A percentile compares a stretch with the other conserved stretches of the same genome.
Evolutionary conservation across 2,888 invertebrate species (phyloP).

Genomic region (Tetragonisca angustula): DNA sequence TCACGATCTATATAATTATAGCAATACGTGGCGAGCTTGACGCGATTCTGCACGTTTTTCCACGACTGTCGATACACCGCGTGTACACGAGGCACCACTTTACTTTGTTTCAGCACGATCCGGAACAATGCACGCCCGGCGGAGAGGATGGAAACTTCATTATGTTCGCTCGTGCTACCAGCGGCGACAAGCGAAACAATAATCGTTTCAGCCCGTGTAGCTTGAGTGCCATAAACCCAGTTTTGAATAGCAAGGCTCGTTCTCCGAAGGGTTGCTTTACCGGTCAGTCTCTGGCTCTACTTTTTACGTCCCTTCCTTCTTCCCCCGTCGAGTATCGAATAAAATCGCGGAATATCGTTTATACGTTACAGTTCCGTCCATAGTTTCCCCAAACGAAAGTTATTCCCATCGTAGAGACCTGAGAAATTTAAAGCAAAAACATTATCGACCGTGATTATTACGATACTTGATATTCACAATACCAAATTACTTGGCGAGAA

Average conservation of each 20-base stretch:
- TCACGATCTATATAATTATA: neutral
- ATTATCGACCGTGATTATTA: too few relatives aligned
- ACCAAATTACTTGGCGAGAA: neutral
- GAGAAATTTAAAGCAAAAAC: too few relatives aligned
- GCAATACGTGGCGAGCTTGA: conserved; percentile 6
- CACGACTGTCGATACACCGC: conserved; percentile 53
- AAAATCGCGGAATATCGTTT: neutral
- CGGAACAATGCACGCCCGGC: conserved; percentile 96
- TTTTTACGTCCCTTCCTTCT: neutral
- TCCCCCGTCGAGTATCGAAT: neutral
- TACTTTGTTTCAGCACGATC: conserved; percentile 91
- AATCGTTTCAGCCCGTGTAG: conserved; percentile 97
- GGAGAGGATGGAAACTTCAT: conserved; percentile 99
- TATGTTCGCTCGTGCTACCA: conserved; percentile 99
- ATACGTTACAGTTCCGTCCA: neutral
- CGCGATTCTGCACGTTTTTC: conserved; percentile 16
- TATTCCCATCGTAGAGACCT: neutral
- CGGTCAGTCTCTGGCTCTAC: conserved; percentile 85
- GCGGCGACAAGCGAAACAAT: conserved; percentile 98
- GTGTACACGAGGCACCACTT: conserved; percentile 38
- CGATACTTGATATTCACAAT: too few relatives aligned
- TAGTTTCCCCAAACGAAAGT: neutral
- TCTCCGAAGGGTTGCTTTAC: conserved; percentile 96
- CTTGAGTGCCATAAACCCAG: conserved; percentile 95
- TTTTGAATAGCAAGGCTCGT: conserved; percentile 95